Percentiles rank a stretch among this genome's conserved stretches.
Conservation (phyloP, 2,888 invertebrate species). For the Euzophera pinguis region DNA sequence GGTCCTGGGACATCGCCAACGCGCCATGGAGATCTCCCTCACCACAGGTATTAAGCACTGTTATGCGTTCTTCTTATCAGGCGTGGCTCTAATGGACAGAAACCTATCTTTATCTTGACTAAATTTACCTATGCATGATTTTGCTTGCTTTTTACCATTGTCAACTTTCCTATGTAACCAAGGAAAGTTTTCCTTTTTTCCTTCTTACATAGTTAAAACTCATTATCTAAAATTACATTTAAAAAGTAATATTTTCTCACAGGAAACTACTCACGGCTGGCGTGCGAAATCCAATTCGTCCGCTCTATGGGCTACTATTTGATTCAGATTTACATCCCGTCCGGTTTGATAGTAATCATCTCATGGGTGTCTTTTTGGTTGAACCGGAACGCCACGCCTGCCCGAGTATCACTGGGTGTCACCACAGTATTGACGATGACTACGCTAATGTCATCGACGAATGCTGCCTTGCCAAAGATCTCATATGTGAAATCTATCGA, state of each 20-base stretch:
- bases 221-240: background rate
- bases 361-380: constrained; percentile 98
- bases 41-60: constrained; percentile 88
- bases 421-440: constrained; percentile 99
- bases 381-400: constrained; percentile 96
- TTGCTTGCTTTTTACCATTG: constrained; percentile 27
- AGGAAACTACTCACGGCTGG: constrained; percentile 98
- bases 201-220: background rate
- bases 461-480: constrained; percentile 97
- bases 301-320: constrained; percentile 99
- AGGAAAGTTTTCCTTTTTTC: constrained; percentile 13
- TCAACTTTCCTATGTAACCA: constrained; percentile 9
- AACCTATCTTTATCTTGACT: constrained; percentile 10
- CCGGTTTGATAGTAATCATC: constrained; percentile 97
- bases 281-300: constrained; percentile 97
- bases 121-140: constrained; percentile 33
- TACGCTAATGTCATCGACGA: constrained; percentile 97
- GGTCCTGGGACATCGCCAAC: constrained; percentile 96
- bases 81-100: constrained; percentile 1
- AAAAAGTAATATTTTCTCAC: constrained; percentile 30
- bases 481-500: constrained; percentile 99
- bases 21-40: constrained; percentile 95
- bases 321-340: constrained; percentile 98
- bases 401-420: constrained; percentile 95
- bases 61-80: background rate